These are phyloP conservation scores for Diphyllodes magnificus DNA, from an alignment of 2,113 vertebrate species.

Conservation along the genomic window DNA sequence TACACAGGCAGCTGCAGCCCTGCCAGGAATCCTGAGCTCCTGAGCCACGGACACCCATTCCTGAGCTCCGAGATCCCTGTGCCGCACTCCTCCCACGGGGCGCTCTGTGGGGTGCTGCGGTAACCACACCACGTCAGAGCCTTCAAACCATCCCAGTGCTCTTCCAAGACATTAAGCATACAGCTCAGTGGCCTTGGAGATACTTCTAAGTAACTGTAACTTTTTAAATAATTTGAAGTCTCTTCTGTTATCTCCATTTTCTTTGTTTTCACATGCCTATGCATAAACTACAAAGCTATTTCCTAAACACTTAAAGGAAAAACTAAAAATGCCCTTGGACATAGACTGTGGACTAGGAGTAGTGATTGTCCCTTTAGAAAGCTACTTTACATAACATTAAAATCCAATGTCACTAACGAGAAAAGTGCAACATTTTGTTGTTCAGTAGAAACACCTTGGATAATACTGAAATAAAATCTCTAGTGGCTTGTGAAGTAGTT, in stretches of 20 bases:
- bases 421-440: not conserved
- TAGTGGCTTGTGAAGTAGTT: not conserved
- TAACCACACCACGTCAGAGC: not conserved
- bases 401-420: not conserved
- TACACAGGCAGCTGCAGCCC: not conserved
- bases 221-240: not conserved
- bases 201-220: not conserved
- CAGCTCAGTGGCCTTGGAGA: not conserved
- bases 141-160: not conserved
- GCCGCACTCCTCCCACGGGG: not conserved
- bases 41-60: rapidly evolving
- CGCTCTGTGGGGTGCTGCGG: not conserved
- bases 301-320: not conserved
- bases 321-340: not conserved
- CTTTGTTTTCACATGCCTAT: not conserved
- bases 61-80: not conserved
- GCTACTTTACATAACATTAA: not conserved
- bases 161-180: not conserved
- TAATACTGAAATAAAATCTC: not conserved
- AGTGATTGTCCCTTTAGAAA: slow-evolving; percentile 5
- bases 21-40: not conserved
- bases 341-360: not conserved
- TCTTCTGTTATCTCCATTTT: not conserved
- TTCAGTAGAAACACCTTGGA: not conserved
- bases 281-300: not conserved